Percentiles rank a stretch among this genome's conserved stretches.
These are phyloP conservation scores for Lutraria lutraria DNA, from an alignment of 2,888 invertebrate species.

Conservation along the genomic window DNA sequence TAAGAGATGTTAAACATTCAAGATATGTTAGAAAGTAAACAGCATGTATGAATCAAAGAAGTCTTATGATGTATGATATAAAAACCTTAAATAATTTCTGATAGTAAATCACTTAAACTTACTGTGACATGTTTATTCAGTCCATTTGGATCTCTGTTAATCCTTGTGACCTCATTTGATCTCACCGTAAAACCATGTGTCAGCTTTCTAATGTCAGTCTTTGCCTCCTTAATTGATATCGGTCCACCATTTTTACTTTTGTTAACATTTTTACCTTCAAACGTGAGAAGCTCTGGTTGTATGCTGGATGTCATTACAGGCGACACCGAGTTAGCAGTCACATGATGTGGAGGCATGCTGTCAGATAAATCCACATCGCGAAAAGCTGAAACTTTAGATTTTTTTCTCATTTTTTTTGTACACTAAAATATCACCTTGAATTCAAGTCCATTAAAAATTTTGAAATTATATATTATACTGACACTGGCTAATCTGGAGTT, in stretches of 20 bases:
- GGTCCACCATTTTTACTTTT: background rate
- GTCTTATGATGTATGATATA: too few species aligned
- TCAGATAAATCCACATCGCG: background rate
- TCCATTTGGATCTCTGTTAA: background rate
- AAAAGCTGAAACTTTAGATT: slow-evolving; percentile 1
- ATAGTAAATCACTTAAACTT: background rate
- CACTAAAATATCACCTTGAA: background rate
- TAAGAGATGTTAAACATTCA: too few species aligned
- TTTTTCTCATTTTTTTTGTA: background rate
- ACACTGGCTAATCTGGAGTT: background rate
- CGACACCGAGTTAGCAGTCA: background rate
- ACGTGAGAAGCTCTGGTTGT: background rate
- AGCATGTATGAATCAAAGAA: too few species aligned
- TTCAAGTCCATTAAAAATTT: background rate
- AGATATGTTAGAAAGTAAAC: too few species aligned
- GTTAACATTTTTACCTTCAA: background rate
- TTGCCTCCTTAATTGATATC: too few species aligned
- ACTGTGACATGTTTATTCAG: background rate
- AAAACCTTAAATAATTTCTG: too few species aligned
- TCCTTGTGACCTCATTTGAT: background rate
- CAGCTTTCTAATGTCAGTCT: background rate
- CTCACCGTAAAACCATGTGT: background rate
- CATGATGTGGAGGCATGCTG: background rate
- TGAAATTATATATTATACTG: too few species aligned
- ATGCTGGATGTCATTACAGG: background rate